Evolutionary conservation across 2,888 invertebrate species (phyloP).

Genomic region (Microchrysa polita): DNA sequence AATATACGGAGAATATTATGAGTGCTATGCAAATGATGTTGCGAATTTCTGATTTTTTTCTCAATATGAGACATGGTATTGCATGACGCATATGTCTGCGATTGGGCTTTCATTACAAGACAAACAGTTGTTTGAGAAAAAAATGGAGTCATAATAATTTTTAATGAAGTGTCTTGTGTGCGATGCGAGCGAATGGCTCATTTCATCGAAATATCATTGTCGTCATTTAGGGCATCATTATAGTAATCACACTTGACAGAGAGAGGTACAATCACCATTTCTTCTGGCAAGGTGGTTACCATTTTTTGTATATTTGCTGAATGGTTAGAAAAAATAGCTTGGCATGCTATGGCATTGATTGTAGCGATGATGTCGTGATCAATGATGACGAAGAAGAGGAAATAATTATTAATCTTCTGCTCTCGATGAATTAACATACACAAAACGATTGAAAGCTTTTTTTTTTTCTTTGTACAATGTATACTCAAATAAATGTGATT

Average conservation of each 20-base stretch:
- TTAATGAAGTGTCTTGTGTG: not conserved
- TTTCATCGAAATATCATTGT: not conserved
- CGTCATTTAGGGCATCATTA: not conserved
- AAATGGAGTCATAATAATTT: not conserved
- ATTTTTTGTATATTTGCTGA: too few species aligned
- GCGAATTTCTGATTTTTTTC: not conserved
- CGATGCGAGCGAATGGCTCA: not conserved
- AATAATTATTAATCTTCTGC: too few species aligned
- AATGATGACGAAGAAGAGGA: not conserved
- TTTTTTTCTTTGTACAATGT: too few species aligned
- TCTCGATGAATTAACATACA: too few species aligned
- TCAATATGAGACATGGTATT: not conserved
- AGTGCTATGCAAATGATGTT: conserved; percentile 8
- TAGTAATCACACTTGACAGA: not conserved
- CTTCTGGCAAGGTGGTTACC: not conserved
- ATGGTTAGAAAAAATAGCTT: too few species aligned
- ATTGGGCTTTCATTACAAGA: not conserved
- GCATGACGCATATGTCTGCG: not conserved
- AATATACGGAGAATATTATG: not conserved
- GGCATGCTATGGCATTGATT: too few species aligned
- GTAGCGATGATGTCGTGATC: conserved; percentile 3
- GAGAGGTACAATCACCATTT: too few species aligned
- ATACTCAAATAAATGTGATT: too few species aligned
- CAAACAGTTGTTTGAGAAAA: not conserved
- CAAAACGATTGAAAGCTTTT: too few species aligned